Evolutionary conservation across 1,140 invertebrate genomes (phyloP).

Genomic region (Drosophila nasuta): DNA sequence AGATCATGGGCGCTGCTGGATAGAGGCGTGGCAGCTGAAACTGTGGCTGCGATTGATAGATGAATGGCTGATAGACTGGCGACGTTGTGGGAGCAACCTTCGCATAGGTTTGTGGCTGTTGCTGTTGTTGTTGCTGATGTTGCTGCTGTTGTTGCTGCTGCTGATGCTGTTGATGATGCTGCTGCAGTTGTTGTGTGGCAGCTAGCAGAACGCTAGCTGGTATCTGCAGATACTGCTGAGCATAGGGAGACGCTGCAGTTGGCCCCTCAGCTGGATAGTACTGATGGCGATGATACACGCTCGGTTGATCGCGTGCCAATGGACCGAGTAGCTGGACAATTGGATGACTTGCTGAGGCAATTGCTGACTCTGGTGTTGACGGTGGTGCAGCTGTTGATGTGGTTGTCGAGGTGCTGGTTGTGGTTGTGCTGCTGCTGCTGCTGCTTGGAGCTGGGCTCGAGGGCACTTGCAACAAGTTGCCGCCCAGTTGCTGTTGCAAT

Average conservation of each 20-base stretch:
- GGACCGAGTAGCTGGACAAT: slow-evolving; percentile 64
- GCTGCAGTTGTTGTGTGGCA: slow-evolving; percentile 68
- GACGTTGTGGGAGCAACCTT: slow-evolving; percentile 38
- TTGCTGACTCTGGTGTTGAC: slow-evolving; percentile 23
- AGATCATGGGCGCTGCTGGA: slow-evolving; percentile 51
- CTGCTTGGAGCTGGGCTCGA: slow-evolving; percentile 31
- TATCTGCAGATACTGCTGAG: slow-evolving; percentile 69
- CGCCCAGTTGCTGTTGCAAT: slow-evolving; percentile 64
- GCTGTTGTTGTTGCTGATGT: slow-evolving; percentile 47
- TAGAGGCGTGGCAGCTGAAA: slow-evolving; percentile 67
- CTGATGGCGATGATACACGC: slow-evolving; percentile 58
- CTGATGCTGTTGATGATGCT: slow-evolving; percentile 62
- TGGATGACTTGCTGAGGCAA: slow-evolving; percentile 43
- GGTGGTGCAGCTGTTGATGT: slow-evolving; percentile 46
- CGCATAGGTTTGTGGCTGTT: slow-evolving; percentile 36
- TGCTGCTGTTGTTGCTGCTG: slow-evolving; percentile 48
- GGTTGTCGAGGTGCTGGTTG: slow-evolving; percentile 29
- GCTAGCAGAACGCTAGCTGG: slow-evolving; percentile 67
- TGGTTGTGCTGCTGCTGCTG: slow-evolving; percentile 28
- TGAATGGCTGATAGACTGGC: slow-evolving; percentile 46
- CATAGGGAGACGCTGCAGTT: slow-evolving; percentile 23
- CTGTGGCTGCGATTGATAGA: slow-evolving; percentile 57
- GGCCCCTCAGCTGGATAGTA: slow-evolving; percentile 51
- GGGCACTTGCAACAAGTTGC: slow-evolving; percentile 16
- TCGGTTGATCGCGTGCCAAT: slow-evolving; percentile 71